These are phyloP conservation scores for Drosophila biarmipes DNA, from an alignment of 1,140 invertebrate genomes.

Conservation along the genomic window DNA sequence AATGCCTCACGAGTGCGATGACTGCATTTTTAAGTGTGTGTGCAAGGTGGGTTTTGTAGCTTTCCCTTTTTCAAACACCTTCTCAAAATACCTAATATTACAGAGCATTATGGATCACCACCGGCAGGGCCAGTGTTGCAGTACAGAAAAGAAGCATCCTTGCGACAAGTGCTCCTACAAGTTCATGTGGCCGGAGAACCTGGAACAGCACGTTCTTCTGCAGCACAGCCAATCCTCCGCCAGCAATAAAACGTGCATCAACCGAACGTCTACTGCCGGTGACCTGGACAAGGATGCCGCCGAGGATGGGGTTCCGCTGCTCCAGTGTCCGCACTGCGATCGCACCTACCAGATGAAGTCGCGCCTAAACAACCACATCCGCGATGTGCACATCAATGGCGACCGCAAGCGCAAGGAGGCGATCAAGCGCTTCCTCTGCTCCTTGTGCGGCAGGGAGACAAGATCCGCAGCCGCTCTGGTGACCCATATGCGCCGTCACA, in stretches of 20 bases:
- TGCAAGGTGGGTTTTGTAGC: slow-evolving; percentile 53
- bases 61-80: background rate
- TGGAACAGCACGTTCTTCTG: slow-evolving; percentile 84
- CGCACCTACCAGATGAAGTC: slow-evolving; percentile 74
- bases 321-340: slow-evolving; percentile 83
- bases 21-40: slow-evolving; percentile 75
- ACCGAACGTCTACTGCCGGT: slow-evolving; percentile 38
- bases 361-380: slow-evolving; percentile 69
- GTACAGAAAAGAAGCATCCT: slow-evolving; percentile 68
- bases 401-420: slow-evolving; percentile 75
- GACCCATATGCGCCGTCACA: slow-evolving; percentile 86
- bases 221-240: slow-evolving; percentile 83
- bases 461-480: slow-evolving; percentile 86
- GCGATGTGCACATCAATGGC: slow-evolving; percentile 71
- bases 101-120: slow-evolving; percentile 77
- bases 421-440: slow-evolving; percentile 84
- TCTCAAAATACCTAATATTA: background rate
- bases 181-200: slow-evolving; percentile 85
- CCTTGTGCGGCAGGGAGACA: slow-evolving; percentile 86
- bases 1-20: slow-evolving; percentile 73
- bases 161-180: slow-evolving; percentile 85
- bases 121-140: slow-evolving; percentile 61
- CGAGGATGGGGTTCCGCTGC: slow-evolving; percentile 49
- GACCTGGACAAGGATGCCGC: slow-evolving; percentile 60
- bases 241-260: slow-evolving; percentile 10